phyloP scores from a whole-genome alignment of 2,797 vertebrate genomes.

The Discoglossus pictus region DNA sequence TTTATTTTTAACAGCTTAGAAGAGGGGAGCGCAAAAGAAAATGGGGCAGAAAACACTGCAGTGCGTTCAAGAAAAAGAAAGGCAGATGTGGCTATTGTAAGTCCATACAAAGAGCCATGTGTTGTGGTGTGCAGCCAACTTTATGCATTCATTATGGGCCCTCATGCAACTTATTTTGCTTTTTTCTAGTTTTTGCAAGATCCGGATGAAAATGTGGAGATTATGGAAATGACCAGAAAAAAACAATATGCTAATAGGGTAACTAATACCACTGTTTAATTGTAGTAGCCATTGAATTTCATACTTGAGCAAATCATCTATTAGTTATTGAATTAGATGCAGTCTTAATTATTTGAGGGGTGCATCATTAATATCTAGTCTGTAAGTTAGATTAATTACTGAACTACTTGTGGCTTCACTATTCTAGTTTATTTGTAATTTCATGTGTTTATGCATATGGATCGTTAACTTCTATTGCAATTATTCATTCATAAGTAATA shows the following conservation, averaged over 20 bases:
- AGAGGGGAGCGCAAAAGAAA: conserved; percentile 62
- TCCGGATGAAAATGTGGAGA: conserved; percentile 82
- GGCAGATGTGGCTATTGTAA: conserved; percentile 92
- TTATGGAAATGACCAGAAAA: conserved; percentile 74
- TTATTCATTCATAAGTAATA: too few relatives aligned
- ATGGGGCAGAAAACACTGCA: conserved; percentile 53
- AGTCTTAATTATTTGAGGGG: too few relatives aligned
- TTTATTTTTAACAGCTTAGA: conserved; percentile 65
- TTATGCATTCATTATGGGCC: not conserved
- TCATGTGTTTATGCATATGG: too few relatives aligned
- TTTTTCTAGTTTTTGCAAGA: conserved; percentile 82
- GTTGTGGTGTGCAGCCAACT: not conserved
- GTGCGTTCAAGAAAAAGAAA: conserved; percentile 88
- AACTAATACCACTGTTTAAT: conserved; percentile 10
- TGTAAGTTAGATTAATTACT: too few relatives aligned
- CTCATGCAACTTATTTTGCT: conserved; percentile 5
- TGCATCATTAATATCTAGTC: too few relatives aligned
- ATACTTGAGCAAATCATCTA: too few relatives aligned
- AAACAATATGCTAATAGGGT: conserved; percentile 79
- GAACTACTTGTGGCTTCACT: too few relatives aligned
- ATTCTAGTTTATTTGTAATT: too few relatives aligned
- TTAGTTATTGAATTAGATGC: too few relatives aligned
- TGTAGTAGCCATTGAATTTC: too few relatives aligned
- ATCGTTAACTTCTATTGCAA: too few relatives aligned
- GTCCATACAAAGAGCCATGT: conserved; percentile 61